A percentile compares a stretch with the other conserved stretches of the same genome.
Conservation (phyloP, 2,797 vertebrate species). For the Sylvilagus floridanus region DNA sequence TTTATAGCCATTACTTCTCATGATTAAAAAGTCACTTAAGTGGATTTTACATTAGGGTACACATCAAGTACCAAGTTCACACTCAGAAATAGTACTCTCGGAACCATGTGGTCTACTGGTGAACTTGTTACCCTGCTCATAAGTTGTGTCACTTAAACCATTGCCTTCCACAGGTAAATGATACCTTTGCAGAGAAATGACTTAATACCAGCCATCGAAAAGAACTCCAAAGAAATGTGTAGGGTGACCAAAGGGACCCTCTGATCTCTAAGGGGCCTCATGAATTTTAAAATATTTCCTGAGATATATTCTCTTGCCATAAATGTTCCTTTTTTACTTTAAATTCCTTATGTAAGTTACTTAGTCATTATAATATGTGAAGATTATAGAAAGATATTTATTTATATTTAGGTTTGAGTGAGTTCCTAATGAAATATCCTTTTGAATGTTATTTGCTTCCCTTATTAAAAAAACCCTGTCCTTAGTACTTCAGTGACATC, state of each 20-base stretch:
- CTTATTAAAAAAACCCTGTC: background rate
- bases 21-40: background rate
- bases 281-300: background rate
- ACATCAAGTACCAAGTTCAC: background rate
- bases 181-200: background rate
- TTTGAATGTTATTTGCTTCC: background rate
- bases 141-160: background rate
- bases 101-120: background rate
- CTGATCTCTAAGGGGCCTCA: background rate
- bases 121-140: too few species aligned
- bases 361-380: conserved; percentile 16
- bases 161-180: too few species aligned
- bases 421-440: background rate
- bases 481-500: background rate
- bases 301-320: background rate
- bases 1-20: background rate
- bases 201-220: background rate
- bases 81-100: background rate
- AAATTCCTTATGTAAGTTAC: background rate
- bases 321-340: background rate
- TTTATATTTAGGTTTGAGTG: background rate
- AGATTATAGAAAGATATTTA: background rate
- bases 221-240: background rate
- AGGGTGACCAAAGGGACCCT: background rate
- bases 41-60: background rate